Evolutionary conservation across 2,113 vertebrate genomes (phyloP).

Genomic region (Chamaea fasciata): DNA sequence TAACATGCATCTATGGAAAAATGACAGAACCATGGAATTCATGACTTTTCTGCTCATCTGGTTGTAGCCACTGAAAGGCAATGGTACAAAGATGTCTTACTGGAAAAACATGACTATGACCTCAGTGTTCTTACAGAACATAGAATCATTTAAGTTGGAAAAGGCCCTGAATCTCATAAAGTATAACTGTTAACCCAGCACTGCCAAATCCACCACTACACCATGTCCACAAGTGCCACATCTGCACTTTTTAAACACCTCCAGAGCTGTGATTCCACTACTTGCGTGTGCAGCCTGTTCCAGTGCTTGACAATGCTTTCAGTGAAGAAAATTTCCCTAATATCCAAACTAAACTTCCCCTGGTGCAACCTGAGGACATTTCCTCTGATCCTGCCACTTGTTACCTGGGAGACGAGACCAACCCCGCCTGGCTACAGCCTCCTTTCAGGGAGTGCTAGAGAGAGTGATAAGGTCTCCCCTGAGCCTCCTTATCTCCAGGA

Average conservation of each 20-base stretch:
- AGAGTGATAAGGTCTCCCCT: background rate
- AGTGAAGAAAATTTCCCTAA: background rate
- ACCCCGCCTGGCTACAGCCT: background rate
- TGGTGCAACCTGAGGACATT: background rate
- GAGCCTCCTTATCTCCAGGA: rapidly evolving
- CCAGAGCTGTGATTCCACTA: no score
- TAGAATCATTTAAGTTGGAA: background rate
- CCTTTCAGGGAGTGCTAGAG: background rate
- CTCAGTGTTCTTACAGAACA: background rate
- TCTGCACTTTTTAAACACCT: background rate
- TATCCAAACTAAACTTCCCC: background rate
- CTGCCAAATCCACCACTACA: background rate
- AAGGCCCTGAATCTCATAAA: background rate
- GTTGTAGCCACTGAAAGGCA: background rate
- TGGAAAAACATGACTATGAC: background rate
- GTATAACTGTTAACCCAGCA: background rate
- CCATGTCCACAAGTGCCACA: background rate
- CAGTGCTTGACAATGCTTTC: background rate
- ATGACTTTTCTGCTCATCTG: background rate
- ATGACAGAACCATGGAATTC: background rate
- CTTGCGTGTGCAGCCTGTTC: background rate
- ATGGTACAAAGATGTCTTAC: background rate
- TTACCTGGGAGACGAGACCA: rapidly evolving
- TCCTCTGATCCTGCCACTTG: rapidly evolving
- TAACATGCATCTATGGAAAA: background rate